Percentiles rank a stretch among this genome's conserved stretches.
Conservation (phyloP, 2,797 vertebrate species). For the Enteromius unitaeniatus region DNA sequence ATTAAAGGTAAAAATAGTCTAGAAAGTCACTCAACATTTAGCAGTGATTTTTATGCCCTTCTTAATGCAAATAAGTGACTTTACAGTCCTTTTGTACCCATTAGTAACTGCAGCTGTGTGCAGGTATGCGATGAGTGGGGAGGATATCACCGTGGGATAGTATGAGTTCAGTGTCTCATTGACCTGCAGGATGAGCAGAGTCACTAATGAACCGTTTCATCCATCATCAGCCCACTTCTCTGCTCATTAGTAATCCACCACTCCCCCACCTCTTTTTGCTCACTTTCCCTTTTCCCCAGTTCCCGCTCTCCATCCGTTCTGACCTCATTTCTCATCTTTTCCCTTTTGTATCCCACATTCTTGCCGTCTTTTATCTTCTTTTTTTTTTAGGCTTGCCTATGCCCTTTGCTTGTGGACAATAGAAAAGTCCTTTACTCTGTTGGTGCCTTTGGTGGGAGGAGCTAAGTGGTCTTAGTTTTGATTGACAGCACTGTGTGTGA, state of each 20-base stretch:
- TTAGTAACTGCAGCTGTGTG: neutral
- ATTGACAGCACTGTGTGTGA: conserved; percentile 74
- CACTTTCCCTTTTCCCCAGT: conserved; percentile 29
- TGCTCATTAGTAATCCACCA: conserved; percentile 69
- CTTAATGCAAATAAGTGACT: neutral
- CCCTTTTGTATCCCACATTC: conserved; percentile 38
- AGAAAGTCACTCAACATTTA: neutral
- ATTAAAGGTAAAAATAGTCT: neutral
- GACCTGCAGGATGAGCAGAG: neutral
- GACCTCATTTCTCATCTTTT: conserved; percentile 56
- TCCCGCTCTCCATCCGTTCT: conserved; percentile 59
- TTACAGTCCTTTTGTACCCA: neutral
- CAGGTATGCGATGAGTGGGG: conserved; percentile 2
- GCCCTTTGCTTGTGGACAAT: conserved; percentile 68
- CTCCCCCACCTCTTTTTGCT: conserved; percentile 41
- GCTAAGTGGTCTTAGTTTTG: conserved; percentile 59
- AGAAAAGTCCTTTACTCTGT: conserved; percentile 64
- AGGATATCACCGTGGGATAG: neutral
- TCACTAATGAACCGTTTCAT: conserved; percentile 8
- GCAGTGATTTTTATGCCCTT: neutral
- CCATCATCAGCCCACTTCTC: conserved; percentile 59
- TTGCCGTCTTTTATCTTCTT: conserved; percentile 46
- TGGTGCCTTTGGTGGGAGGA: conserved; percentile 57
- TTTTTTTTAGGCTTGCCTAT: conserved; percentile 9
- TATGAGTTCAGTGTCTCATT: neutral